A percentile compares a stretch with the other conserved stretches of the same genome.
These are phyloP conservation scores for Tetraodon nigroviridis DNA, from an alignment of 2,113 vertebrate species.

Conservation along the genomic window DNA sequence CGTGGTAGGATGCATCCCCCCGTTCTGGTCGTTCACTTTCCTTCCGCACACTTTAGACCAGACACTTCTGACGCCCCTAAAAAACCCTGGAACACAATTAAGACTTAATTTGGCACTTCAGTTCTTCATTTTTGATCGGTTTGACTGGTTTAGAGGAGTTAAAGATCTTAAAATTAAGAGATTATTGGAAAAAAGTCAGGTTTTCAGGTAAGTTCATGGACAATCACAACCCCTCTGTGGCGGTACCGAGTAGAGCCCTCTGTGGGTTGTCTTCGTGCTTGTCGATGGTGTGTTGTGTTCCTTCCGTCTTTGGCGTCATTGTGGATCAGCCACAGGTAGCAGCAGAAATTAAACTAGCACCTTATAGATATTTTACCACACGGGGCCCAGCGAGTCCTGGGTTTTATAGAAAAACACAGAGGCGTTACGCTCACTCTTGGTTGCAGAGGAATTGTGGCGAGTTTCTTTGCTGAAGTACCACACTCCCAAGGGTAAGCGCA, in stretches of 20 bases:
- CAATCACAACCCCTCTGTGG: background rate
- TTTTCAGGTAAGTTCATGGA: too few relatives aligned
- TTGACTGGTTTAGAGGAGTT: background rate
- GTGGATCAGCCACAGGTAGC: too few relatives aligned
- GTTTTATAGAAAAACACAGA: conserved; percentile 34
- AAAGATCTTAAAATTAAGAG: too few relatives aligned
- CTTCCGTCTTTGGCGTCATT: too few relatives aligned
- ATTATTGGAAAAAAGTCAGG: too few relatives aligned
- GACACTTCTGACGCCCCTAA: too few relatives aligned
- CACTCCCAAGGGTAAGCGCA: conserved; percentile 54
- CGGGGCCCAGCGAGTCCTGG: background rate
- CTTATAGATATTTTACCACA: background rate
- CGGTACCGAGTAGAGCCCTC: background rate
- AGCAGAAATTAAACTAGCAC: too few relatives aligned
- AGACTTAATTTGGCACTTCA: too few relatives aligned
- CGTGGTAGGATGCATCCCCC: background rate
- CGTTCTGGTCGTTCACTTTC: background rate
- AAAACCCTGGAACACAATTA: background rate
- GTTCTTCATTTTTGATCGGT: background rate
- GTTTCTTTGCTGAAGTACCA: conserved; percentile 65
- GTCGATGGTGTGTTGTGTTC: conserved; percentile 18
- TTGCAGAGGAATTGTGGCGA: conserved; percentile 68
- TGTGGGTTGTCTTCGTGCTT: conserved; percentile 13
- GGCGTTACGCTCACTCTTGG: conserved; percentile 55
- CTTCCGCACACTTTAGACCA: background rate